Evolutionary conservation across 2,797 vertebrate species (phyloP), one percentile per base, ranked within the genome.

Genomic region (Myiotriccus ornatus): DNA sequence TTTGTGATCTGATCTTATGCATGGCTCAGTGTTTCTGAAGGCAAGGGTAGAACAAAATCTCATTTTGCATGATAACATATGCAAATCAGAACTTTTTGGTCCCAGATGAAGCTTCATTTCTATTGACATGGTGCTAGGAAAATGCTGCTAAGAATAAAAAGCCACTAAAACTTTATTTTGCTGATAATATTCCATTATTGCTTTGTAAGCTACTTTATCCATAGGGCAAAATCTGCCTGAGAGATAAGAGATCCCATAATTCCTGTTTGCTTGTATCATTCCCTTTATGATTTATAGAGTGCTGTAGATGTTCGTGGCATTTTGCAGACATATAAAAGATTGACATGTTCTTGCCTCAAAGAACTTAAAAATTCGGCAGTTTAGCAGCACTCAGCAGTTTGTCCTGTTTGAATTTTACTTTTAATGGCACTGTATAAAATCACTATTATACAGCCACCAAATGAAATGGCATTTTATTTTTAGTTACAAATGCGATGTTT

Each of bases 131-230:
- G 63, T 80, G 85, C 78, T 80, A 22, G 62, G 19, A 37, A 64
- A 87, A 87, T 71, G 85, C 89, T 52, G 69, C 64, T 32, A 62
- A 59, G 89, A 86, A 84, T 87, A 78, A 94, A 93, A 89, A 65
- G 35, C 77, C 83, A 91, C 84, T 94, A 87, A 94, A 96, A 95
- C 77, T 96, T 96, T 95, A 95, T 96, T 96, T 96, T 89, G 77
- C 89, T 88, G 89, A 82, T 97, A 94, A 93, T 96, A 89, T 92
- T 94, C 76, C 82, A 94, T 91, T 94, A 96, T 95, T 94, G 87
- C 94, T 93, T 96, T 94, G 91, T 96, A 96, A 96, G 83, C 87
- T 94, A 76, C 70, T 87, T 94, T 94, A 95, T 95, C 89, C 83
- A 88, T 88, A 81, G 89, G 91, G 85, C 92, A 93, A 94, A 95